phyloP scores from a whole-genome alignment of 1,140 invertebrate species.

The Luehdorfia chinensis region DNA sequence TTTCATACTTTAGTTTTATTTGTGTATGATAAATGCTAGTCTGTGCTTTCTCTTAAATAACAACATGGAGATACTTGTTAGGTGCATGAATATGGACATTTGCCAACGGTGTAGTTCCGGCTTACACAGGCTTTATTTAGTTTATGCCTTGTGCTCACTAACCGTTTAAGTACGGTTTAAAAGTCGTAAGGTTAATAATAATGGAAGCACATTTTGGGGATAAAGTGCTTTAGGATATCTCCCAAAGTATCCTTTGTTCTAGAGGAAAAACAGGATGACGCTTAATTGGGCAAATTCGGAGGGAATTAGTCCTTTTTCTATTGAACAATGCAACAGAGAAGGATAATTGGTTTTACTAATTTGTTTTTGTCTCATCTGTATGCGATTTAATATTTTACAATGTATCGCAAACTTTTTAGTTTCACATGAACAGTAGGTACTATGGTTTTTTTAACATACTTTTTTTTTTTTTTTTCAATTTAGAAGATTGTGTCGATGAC shows the following conservation, averaged over 20 bases:
- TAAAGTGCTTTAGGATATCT: conserved; percentile 16
- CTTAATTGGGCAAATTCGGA: conserved; percentile 12
- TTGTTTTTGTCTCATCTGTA: too few species aligned
- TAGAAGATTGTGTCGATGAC: too few species aligned
- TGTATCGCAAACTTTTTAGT: too few species aligned
- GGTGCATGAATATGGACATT: conserved; percentile 11
- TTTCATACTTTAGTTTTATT: too few species aligned
- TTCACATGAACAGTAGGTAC: too few species aligned
- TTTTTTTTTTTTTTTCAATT: neutral
- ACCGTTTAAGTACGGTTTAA: conserved; percentile 16
- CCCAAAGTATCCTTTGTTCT: conserved; percentile 11
- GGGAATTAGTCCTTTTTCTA: conserved; percentile 9
- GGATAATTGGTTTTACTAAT: conserved; percentile 11
- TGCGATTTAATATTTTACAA: too few species aligned
- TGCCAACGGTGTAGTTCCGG: conserved; percentile 5
- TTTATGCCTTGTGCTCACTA: conserved; percentile 16
- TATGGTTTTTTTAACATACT: too few species aligned
- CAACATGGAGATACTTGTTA: conserved; percentile 7
- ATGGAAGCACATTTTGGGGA: conserved; percentile 13
- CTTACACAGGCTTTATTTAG: conserved; percentile 16
- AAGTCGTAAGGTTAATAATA: conserved; percentile 17
- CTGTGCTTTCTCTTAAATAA: too few species aligned
- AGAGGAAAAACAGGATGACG: neutral
- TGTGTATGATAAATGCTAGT: too few species aligned
- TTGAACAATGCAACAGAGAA: conserved; percentile 2